Conservation (phyloP, 2,797 vertebrate genomes). For the Phrynocephalus vlangalii region DNA sequence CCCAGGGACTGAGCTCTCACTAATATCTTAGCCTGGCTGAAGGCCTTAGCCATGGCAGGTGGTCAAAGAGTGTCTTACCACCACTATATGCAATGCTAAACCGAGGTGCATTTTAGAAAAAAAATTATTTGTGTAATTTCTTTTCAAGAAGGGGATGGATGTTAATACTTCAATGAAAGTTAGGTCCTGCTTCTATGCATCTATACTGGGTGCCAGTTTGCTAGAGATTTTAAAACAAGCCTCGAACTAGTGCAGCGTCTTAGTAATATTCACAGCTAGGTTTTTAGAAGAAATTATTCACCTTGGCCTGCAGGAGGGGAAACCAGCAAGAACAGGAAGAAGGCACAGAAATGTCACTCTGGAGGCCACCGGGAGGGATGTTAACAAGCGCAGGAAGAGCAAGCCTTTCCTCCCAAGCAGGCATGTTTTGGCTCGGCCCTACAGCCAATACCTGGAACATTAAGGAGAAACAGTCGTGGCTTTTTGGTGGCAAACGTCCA, state of each 20-base stretch:
- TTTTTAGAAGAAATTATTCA: conserved; percentile 7
- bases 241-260: conserved; percentile 7
- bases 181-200: conserved; percentile 10
- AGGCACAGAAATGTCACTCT: conserved; percentile 24
- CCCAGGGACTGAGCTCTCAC: background rate
- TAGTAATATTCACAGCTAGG: conserved; percentile 15
- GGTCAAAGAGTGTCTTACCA: background rate
- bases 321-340: background rate
- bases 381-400: background rate
- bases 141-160: background rate
- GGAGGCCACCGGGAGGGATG: background rate
- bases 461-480: background rate
- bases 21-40: background rate
- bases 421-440: background rate
- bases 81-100: background rate
- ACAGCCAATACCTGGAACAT: background rate
- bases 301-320: background rate
- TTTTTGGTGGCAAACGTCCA: background rate
- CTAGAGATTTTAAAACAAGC: conserved; percentile 10
- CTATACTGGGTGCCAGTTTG: background rate
- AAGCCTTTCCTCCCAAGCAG: background rate
- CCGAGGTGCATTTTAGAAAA: background rate
- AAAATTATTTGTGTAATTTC: background rate
- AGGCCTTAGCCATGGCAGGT: background rate
- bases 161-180: conserved; percentile 33